Evolutionary conservation across 2,113 vertebrate species (phyloP).

Genomic region (Pseudorectes ferrugineus): DNA sequence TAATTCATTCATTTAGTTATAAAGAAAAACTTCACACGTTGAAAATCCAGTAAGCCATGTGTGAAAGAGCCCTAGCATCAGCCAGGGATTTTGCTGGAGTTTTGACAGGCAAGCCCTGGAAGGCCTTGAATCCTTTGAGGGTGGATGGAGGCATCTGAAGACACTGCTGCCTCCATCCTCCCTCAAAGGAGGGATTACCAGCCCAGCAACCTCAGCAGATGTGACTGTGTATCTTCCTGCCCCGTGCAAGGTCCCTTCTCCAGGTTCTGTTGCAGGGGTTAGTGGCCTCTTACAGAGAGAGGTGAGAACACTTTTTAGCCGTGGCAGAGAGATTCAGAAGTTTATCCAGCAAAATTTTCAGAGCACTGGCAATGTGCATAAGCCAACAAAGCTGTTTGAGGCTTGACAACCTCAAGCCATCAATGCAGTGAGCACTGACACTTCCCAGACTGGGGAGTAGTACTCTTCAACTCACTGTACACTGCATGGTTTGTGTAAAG

Average conservation of each 20-base stretch:
- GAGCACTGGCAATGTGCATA: rapidly evolving
- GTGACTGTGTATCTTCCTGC: background rate
- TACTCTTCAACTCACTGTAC: background rate
- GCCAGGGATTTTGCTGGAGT: background rate
- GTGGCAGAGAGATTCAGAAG: background rate
- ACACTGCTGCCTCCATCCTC: background rate
- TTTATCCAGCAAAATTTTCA: background rate
- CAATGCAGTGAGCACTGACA: background rate
- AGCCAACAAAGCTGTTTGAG: background rate
- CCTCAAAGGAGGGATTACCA: background rate
- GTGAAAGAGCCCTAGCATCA: background rate
- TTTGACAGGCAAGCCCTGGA: background rate
- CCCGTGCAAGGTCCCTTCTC: background rate
- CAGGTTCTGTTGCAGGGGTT: background rate
- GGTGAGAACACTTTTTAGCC: background rate
- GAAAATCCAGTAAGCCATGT: background rate
- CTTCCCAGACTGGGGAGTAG: background rate
- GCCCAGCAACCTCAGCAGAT: background rate
- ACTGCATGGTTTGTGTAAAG: background rate
- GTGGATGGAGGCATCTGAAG: background rate
- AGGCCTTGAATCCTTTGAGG: background rate
- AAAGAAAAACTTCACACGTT: background rate
- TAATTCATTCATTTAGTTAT: background rate
- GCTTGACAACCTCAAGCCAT: background rate
- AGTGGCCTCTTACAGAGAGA: background rate